These are phyloP conservation scores for Vireo griseus DNA, from an alignment of 2,797 vertebrate species.

Conservation along the genomic window DNA sequence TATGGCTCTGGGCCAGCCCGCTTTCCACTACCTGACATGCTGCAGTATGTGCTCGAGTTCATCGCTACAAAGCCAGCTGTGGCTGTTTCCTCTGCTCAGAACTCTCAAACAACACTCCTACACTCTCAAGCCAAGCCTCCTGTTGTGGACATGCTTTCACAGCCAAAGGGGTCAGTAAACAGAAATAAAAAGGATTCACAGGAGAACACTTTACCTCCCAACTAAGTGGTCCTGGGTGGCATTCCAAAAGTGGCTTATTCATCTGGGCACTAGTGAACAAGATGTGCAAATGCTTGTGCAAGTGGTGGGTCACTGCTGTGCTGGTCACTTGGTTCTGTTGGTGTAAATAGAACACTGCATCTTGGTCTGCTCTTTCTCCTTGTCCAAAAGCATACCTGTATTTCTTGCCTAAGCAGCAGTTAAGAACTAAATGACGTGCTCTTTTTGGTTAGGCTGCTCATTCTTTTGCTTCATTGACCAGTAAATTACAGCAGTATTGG, in stretches of 20 bases:
- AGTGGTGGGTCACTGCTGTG: background rate
- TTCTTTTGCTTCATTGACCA: background rate
- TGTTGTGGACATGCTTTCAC: conserved; percentile 19
- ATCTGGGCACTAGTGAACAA: background rate
- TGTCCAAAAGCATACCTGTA: background rate
- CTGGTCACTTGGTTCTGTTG: background rate
- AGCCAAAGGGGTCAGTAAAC: conserved; percentile 73
- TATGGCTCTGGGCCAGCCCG: conserved; percentile 88
- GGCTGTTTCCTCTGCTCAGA: conserved; percentile 46
- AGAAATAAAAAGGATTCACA: fast-evolving
- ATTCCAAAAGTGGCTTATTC: background rate
- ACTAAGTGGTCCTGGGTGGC: background rate
- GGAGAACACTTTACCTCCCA: background rate
- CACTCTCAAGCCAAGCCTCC: background rate
- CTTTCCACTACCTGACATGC: conserved; percentile 91
- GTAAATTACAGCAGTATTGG: background rate
- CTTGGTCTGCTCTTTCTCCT: background rate
- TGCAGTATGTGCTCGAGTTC: conserved; percentile 93
- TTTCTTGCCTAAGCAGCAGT: background rate
- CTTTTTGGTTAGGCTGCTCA: background rate
- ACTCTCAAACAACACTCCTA: background rate
- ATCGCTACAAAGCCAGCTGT: conserved; percentile 78
- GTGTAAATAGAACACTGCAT: background rate
- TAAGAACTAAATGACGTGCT: background rate
- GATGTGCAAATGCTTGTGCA: fast-evolving